These are phyloP conservation scores for Cochlearius cochlearius DNA, from an alignment of 2,113 vertebrate genomes.

Conservation along the genomic window DNA sequence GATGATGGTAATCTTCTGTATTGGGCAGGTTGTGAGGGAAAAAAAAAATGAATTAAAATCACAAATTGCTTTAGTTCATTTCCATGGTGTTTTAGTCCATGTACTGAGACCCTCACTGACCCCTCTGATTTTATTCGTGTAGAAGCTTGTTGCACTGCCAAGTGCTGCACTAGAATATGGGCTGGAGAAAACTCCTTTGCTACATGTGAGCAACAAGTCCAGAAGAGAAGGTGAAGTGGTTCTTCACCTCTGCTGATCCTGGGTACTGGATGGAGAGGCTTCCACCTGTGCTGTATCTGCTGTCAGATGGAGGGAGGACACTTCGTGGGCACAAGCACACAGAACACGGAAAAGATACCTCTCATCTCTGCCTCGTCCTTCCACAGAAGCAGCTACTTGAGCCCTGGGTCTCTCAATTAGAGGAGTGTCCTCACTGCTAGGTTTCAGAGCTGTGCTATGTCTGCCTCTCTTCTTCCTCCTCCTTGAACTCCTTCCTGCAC, in stretches of 20 bases:
- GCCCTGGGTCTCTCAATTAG: background rate
- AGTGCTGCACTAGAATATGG: background rate
- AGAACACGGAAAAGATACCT: background rate
- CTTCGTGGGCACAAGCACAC: background rate
- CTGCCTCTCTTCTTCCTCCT: background rate
- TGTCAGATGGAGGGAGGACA: background rate
- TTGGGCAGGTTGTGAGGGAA: background rate
- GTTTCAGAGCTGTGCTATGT: background rate
- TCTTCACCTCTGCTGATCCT: background rate
- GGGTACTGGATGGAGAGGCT: background rate
- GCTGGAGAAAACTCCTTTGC: background rate
- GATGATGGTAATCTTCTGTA: background rate
- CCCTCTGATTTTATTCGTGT: background rate
- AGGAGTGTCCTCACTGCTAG: background rate
- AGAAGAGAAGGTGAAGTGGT: background rate
- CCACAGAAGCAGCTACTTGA: too few relatives aligned
- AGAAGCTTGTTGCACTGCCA: background rate
- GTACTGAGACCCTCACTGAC: background rate
- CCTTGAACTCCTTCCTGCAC: background rate
- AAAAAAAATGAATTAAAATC: background rate
- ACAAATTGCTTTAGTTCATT: background rate
- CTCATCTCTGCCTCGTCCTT: too few relatives aligned
- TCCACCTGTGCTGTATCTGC: background rate
- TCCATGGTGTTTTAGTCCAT: background rate
- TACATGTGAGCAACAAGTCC: background rate